Base-by-base conservation (phyloP, 1,140 invertebrate genomes). In the Dendrolimus punctatus region DNA sequence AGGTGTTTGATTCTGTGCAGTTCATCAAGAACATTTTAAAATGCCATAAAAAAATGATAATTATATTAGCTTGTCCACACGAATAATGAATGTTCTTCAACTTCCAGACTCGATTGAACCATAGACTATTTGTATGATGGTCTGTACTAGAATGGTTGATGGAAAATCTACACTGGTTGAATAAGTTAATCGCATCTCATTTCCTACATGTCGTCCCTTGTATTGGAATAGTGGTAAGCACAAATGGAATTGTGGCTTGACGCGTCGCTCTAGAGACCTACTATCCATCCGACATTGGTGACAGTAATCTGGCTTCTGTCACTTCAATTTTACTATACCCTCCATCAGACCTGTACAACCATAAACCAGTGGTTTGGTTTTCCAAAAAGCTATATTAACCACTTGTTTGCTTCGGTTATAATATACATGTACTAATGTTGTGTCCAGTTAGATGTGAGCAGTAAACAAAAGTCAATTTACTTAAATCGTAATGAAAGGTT, bases 121-220 rank as follows among this genome's bases (percentile, higher is more conserved):
- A 23, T 23, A 23, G 43, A 9, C 23, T n/a, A 45, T 45, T 45
- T 45, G 43, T 45, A 45, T 45, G 43, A n/a, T 9, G n/a, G 23
- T 23, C 23, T 23, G 23, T 45, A 6, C 5, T 53, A 8, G 38
- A 48, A 43, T 48, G 49, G 45, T 59, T 52, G 49, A 51, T 49
- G 57, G 45, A 9, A 51, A 51, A 57, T 58, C 51, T 57, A 53
- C 51, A 39, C 46, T 46, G 55, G 49, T 55, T 58, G 53, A 58
- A 59, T 64, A 58, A 71, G 69, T 64, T 72, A 75, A 73, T 80
- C 68, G 66, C 66, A 70, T 71, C 71, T 73, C 67, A 76, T 77
- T 80, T 76, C 74, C 76, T 63, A 62, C 66, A 52, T 71, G 73
- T 80, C 73, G 68, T 63, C 62, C 58, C 64, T 64, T 73, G 65